Base-by-base conservation (phyloP, 2,797 vertebrate genomes). In the Gallirallus australis region DNA sequence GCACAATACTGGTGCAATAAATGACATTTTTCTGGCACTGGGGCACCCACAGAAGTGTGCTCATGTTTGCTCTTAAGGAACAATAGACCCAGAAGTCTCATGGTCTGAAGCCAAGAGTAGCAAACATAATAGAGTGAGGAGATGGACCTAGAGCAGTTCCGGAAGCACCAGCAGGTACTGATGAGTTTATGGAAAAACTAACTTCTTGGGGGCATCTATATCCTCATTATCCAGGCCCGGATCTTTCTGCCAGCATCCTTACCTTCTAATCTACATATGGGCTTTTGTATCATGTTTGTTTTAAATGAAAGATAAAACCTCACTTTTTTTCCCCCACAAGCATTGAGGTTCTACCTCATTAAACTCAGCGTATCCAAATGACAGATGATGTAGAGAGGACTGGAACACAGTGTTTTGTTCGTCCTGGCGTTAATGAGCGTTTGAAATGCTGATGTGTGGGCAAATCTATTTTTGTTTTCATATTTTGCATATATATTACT, bases 401-500 rank as follows among this genome's bases (percentile, higher is more conserved):
- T 81, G 73, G 96, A 82, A 96, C 94, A 90, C 0, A 1, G 72
- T 83, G 91, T 95, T 96, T 91, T 96, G 91, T 95, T 96, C 93
- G 91, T 91, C 94, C 91, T 84, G 77, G 85, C 5, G 0, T 53
- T 96, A 96, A 97, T 93, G 93, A 96, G 91, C 1, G 0, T 76
- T 95, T 91, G 94, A 92, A 94, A 97, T 96, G 93, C 90, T 94
- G 96, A 96, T 90, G 73, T 96, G 93, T 69, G 60, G 84, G 94
- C 80, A 90, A 94, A 96, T 90, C 93, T 97, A 95, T 96, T 97
- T 96, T 77, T 94, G 89, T 56, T 94, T 94, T 78, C 79, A 86
- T 93, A 88, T 94, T 97, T 97, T 97, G 96, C 96, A 97, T 97
- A 96, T 93, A 96, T 96, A 96, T 97, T 96, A 76, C 91, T 56